Evolutionary conservation across 2,797 vertebrate genomes (phyloP).

Genomic region (Xenentodon cancila): DNA sequence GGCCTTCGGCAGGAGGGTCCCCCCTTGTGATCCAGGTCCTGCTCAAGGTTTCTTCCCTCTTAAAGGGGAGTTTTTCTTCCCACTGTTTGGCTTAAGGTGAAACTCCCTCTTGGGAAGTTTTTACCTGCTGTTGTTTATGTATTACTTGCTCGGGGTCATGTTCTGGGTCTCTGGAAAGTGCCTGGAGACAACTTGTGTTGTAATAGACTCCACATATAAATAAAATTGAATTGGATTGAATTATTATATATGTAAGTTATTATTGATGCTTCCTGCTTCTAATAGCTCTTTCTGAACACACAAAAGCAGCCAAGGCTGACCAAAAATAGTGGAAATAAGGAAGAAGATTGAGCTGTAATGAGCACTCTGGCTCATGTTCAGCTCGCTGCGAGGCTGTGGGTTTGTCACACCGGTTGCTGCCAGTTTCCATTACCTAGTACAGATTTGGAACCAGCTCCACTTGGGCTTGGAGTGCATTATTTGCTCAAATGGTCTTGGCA

Average conservation of each 20-base stretch:
- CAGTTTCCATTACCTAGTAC: slow-evolving; percentile 70
- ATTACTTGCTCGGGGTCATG: no score
- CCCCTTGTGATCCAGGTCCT: no score
- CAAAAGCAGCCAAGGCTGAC: slow-evolving; percentile 7
- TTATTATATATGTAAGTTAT: neutral
- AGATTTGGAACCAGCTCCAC: slow-evolving; percentile 51
- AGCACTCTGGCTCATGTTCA: slow-evolving; percentile 48
- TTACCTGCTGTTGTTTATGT: no score
- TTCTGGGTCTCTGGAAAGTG: no score
- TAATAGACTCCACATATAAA: no score
- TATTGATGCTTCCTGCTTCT: slow-evolving; percentile 4
- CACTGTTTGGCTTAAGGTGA: no score
- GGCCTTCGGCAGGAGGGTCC: no score
- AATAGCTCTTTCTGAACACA: slow-evolving; percentile 25
- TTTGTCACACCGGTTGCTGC: slow-evolving; percentile 56
- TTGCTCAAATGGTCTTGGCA: slow-evolving; percentile 59
- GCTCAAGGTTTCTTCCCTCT: no score
- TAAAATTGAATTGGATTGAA: no score
- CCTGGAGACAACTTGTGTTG: no score
- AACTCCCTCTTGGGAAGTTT: no score
- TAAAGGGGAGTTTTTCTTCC: no score
- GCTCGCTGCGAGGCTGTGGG: slow-evolving; percentile 51
- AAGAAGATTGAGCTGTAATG: slow-evolving; percentile 46
- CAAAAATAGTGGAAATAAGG: slow-evolving; percentile 25
- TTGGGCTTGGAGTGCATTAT: slow-evolving; percentile 45